Conservation (phyloP, 2,888 invertebrate genomes). For the Celastrina argiolus region DNA sequence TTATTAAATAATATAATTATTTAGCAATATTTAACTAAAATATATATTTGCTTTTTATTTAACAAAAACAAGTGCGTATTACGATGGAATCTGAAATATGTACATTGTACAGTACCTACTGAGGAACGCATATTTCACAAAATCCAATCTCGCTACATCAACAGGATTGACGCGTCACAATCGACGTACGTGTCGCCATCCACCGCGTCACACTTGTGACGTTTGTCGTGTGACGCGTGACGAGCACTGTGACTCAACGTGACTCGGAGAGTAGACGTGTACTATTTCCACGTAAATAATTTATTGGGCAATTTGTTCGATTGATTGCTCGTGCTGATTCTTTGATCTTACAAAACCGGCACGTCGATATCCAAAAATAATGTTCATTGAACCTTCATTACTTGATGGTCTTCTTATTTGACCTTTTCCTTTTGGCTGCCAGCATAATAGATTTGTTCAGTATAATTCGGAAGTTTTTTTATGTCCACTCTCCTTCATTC, state of each 20-base stretch:
- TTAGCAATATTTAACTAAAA: no score
- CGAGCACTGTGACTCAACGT: background rate
- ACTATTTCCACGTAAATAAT: background rate
- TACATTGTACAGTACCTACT: no score
- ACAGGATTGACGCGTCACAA: background rate
- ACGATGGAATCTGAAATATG: background rate
- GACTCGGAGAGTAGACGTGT: background rate
- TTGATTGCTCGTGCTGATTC: background rate
- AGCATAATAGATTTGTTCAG: background rate
- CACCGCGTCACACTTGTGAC: background rate
- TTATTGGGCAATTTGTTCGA: background rate
- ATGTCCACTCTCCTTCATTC: no score
- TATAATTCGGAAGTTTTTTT: background rate
- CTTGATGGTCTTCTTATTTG: background rate
- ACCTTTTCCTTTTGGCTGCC: background rate
- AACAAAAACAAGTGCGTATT: no score
- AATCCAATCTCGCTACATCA: conserved; percentile 14
- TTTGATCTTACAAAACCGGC: background rate
- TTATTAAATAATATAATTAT: no score
- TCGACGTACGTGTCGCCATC: conserved; percentile 2
- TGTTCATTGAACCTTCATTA: background rate
- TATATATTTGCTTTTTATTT: no score
- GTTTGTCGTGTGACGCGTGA: background rate
- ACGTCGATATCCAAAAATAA: background rate
- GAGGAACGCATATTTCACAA: background rate